Evolutionary conservation across 2,888 invertebrate species (phyloP).

Genomic region (Drosophila neonasuta): DNA sequence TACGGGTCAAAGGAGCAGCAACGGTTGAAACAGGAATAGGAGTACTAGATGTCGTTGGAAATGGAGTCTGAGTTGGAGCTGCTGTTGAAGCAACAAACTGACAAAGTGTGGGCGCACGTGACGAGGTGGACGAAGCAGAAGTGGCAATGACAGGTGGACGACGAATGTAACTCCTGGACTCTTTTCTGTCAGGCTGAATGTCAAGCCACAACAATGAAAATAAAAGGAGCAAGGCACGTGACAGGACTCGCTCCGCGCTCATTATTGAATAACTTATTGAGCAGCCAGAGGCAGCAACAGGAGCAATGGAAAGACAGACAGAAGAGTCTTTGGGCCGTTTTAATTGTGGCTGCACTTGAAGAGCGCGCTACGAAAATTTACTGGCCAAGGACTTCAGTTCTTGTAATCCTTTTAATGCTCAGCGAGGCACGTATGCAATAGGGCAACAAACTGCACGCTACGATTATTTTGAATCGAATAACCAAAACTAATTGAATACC

Average conservation of each 20-base stretch:
- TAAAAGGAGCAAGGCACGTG: slow-evolving; percentile 71
- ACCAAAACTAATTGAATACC: slow-evolving; percentile 35
- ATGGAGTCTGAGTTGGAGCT: background rate
- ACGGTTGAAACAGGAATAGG: slow-evolving; percentile 10
- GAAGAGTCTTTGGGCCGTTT: slow-evolving; percentile 8
- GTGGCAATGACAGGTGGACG: slow-evolving; percentile 66
- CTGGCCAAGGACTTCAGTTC: slow-evolving; percentile 16
- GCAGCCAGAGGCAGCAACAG: slow-evolving; percentile 4
- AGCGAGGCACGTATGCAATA: slow-evolving; percentile 81
- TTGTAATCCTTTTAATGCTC: slow-evolving; percentile 81
- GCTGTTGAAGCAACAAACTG: slow-evolving; percentile 29
- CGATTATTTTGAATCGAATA: slow-evolving; percentile 37
- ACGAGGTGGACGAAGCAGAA: slow-evolving; percentile 34
- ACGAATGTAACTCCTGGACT: slow-evolving; percentile 25
- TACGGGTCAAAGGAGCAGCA: slow-evolving; percentile 68
- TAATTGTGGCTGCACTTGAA: slow-evolving; percentile 31
- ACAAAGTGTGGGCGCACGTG: slow-evolving; percentile 69
- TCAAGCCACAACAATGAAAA: slow-evolving; percentile 65
- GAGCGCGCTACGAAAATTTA: slow-evolving; percentile 31
- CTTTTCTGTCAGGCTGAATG: slow-evolving; percentile 15
- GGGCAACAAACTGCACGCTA: slow-evolving; percentile 40
- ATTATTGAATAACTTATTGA: slow-evolving; percentile 71
- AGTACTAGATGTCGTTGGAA: slow-evolving; percentile 3
- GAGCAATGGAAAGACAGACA: background rate
- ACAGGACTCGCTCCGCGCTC: slow-evolving; percentile 66